A percentile compares a stretch with the other conserved stretches of the same genome.
These are phyloP conservation scores for Lydus trimaculatus DNA, from an alignment of 2,888 invertebrate genomes.

Conservation along the genomic window DNA sequence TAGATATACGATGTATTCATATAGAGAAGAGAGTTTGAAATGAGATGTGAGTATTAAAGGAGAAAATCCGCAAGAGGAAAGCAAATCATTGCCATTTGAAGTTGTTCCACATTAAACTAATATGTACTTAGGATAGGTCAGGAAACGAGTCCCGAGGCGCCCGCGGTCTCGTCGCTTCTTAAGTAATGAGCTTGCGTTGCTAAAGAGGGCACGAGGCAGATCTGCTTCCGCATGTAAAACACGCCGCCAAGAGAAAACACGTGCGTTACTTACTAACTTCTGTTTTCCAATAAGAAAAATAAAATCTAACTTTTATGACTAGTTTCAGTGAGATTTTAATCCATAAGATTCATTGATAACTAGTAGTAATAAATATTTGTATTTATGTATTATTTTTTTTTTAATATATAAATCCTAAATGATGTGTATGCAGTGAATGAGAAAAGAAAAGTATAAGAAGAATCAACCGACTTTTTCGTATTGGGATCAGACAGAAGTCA, in stretches of 20 bases:
- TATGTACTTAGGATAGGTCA: slow-evolving; percentile 56
- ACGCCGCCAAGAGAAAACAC: slow-evolving; percentile 29
- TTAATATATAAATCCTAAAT: too few relatives aligned
- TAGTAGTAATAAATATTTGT: too few relatives aligned
- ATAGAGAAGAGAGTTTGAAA: background rate
- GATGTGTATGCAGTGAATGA: background rate
- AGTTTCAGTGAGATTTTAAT: too few relatives aligned
- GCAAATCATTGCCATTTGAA: slow-evolving; percentile 40
- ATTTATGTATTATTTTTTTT: too few relatives aligned
- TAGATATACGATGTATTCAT: background rate
- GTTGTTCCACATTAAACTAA: slow-evolving; percentile 56
- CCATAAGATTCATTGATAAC: too few relatives aligned
- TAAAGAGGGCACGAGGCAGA: slow-evolving; percentile 47
- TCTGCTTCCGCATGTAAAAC: slow-evolving; percentile 48
- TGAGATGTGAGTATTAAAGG: slow-evolving; percentile 23
- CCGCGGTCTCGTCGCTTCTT: slow-evolving; percentile 52
- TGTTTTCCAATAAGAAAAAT: background rate
- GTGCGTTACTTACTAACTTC: background rate
- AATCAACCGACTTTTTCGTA: background rate
- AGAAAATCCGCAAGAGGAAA: slow-evolving; percentile 18
- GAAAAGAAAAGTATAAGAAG: background rate
- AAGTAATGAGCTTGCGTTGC: slow-evolving; percentile 55
- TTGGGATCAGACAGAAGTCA: background rate
- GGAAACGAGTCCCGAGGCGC: slow-evolving; percentile 49
- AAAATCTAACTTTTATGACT: background rate